Evolutionary conservation across 2,888 invertebrate species (phyloP).

Genomic region (Rhorus exstirpatorius): DNA sequence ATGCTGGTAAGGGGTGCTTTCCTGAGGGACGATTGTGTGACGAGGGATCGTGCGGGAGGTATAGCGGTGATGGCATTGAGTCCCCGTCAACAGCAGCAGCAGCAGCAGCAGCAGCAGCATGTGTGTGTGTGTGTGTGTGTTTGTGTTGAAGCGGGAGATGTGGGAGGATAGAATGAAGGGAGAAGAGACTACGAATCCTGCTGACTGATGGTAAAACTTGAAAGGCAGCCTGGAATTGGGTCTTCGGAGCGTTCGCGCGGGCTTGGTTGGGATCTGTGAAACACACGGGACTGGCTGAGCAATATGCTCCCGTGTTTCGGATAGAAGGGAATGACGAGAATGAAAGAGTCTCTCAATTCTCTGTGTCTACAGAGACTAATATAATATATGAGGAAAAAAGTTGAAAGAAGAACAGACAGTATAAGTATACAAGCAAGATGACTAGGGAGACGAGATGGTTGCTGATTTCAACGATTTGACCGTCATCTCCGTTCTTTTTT

Average conservation of each 20-base stretch:
- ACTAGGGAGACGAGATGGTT: constrained; percentile 27
- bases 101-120: constrained; percentile 60
- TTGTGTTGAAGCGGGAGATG: constrained; percentile 51
- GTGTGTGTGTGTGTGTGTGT: no score
- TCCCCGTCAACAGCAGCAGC: constrained; percentile 73
- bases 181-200: constrained; percentile 71
- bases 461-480: constrained; percentile 34
- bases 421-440: constrained; percentile 38
- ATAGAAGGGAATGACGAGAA: constrained; percentile 62
- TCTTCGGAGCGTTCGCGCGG: constrained; percentile 68
- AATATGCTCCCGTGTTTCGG: constrained; percentile 59
- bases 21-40: constrained; percentile 72
- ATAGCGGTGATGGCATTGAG: constrained; percentile 71
- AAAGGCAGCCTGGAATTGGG: constrained; percentile 78
- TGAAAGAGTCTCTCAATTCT: constrained; percentile 41
- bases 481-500: constrained; percentile 32
- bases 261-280: constrained; percentile 64
- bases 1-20: constrained; percentile 57
- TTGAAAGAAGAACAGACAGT: constrained; percentile 66
- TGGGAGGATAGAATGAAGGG: constrained; percentile 60
- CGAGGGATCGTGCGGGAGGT: constrained; percentile 55
- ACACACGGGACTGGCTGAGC: constrained; percentile 55
- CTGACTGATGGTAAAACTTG: constrained; percentile 78
- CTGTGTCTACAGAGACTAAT: constrained; percentile 74
- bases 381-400: constrained; percentile 73